Base-by-base conservation (phyloP, 2,888 invertebrate genomes). In the Stenichneumon culpator region DNA sequence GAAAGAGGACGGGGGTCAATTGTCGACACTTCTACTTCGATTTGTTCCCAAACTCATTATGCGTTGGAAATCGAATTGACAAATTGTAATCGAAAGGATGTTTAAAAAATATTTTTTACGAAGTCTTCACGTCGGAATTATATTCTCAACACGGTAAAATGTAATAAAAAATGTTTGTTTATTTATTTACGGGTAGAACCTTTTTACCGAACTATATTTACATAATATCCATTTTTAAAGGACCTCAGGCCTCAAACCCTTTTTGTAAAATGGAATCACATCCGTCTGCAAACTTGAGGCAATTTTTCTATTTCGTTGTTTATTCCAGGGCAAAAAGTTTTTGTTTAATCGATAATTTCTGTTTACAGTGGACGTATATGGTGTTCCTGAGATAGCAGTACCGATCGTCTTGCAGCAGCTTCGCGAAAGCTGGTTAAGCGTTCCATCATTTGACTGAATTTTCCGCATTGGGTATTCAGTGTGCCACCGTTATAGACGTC, bases 401-500 rank as follows among this genome's bases (percentile, higher is more conserved):
- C 44, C 25, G 57, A 25, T 14, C 25, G 22, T 25, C 22, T 25
- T 14, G 57, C 14, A 22, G 11, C 54, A 47, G 3, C n/a, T 54
- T 57, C 11, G 57, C 22, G 22, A 11, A 22, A 22, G 22, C 4
- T 25, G 11, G 14, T 54, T 54, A 16, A 63, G 32, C n/a, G 32
- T 63, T 32, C 22, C 16, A 6, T n/a, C 32, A 11, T 32, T 63
- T 32, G 32, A 63, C 32, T 28, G 63, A 16, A 32, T n/a, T 32
- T 63, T 32, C 32, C 16, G 28, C 63, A 22, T 32, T 16, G 32
- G 32, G 16, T 1, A 28, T 63, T 63, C 28, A 28, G n/a, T 14
- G 28, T 63, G 63, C 28, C 6, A 28, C 6, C 57, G 54, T 54
- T 72, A 81, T 47, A 36, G 44, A 74, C 57, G 39, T 28, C 47